These are phyloP conservation scores for Coelopa pilipes DNA, from an alignment of 2,888 invertebrate species.

Conservation along the genomic window DNA sequence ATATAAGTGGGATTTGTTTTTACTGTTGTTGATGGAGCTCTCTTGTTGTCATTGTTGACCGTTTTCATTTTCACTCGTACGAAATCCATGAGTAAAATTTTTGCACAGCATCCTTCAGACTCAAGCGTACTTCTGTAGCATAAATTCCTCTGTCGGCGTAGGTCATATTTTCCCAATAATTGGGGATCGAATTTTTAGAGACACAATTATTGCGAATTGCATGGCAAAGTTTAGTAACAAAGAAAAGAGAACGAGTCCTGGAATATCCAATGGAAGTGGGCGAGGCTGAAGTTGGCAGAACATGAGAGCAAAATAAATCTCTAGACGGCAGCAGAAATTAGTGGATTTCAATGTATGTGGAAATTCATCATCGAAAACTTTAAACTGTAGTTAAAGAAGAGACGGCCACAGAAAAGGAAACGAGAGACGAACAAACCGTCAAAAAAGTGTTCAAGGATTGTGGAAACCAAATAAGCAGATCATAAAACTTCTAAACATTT, in stretches of 20 bases:
- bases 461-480: too few relatives aligned
- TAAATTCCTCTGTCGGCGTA: neutral
- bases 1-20: neutral
- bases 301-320: neutral
- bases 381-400: neutral
- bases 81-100: neutral
- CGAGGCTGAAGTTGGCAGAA: neutral
- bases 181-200: slow-evolving; percentile 14
- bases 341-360: slow-evolving; percentile 5
- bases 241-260: neutral
- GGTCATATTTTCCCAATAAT: slow-evolving; percentile 26
- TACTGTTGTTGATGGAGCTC: neutral
- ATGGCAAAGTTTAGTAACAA: slow-evolving; percentile 22
- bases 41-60: neutral
- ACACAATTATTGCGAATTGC: slow-evolving; percentile 32
- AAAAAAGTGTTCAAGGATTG: neutral
- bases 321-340: neutral
- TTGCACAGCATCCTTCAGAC: neutral
- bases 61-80: neutral
- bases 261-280: too few relatives aligned
- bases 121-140: neutral
- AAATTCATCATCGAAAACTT: neutral
- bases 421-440: neutral
- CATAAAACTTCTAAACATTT: too few relatives aligned
- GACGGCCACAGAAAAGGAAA: neutral